A percentile compares a stretch with the other conserved stretches of the same genome.
phyloP scores from a whole-genome alignment of 2,113 vertebrate genomes.

The Fukomys damarensis region DNA sequence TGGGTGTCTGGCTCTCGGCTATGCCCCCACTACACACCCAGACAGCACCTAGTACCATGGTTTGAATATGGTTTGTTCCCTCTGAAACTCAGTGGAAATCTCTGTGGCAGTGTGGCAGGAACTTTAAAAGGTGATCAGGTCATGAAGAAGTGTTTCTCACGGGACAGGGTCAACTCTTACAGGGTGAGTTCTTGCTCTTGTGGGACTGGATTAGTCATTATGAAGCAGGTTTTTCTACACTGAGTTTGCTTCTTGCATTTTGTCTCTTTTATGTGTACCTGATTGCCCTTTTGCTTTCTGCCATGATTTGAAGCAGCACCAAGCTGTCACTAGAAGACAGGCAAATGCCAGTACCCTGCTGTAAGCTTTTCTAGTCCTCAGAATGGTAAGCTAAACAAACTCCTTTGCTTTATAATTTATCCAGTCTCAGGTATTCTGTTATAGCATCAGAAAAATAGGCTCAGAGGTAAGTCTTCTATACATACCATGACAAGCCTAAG shows the following conservation, averaged over 20 bases:
- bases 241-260: background rate
- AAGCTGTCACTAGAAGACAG: too few relatives aligned
- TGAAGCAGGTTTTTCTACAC: background rate
- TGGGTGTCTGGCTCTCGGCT: background rate
- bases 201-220: background rate
- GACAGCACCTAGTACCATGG: background rate
- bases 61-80: background rate
- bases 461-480: background rate
- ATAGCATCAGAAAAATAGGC: background rate
- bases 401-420: background rate
- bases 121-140: background rate
- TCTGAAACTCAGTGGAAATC: background rate
- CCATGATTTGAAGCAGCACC: background rate
- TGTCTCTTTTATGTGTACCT: background rate
- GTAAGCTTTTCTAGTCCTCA: background rate
- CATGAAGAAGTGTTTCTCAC: background rate
- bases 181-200: background rate
- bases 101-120: background rate
- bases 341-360: background rate
- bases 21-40: background rate
- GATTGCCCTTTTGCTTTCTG: background rate
- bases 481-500: background rate
- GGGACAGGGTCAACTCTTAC: background rate
- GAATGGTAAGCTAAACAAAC: background rate
- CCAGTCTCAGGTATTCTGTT: background rate